Evolutionary conservation across 2,797 vertebrate genomes (phyloP), one percentile per base, ranked within the genome.

Genomic region (Remorina albescens): DNA sequence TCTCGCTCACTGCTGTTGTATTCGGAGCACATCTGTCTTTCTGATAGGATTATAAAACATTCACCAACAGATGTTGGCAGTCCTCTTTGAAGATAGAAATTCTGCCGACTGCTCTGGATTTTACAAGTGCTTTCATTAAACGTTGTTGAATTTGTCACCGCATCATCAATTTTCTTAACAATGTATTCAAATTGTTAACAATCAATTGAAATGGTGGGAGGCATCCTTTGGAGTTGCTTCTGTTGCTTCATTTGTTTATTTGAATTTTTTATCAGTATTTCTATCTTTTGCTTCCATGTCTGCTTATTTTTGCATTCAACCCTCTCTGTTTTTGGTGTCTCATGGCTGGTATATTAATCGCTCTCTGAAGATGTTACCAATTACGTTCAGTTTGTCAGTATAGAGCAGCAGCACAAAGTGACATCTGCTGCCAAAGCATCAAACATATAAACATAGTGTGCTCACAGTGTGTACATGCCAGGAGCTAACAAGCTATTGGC

Each of bases 1-100:
- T 88, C 67, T 70, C 9, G 56, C 84, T 76, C 86, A 74, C 80
- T 71, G 76, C 77, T 42, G 67, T 84, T 49, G 81, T 62, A 76
- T 86, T 84, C 72, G 37, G 69, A 76, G 76, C 89, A 89, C 88
- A 91, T 91, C 86, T 91, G 90, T 90, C 82, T 89, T 84, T 85
- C 83, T 91, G 89, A 90, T 89, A 89, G 89, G 89, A 92, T 90
- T 91, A 88, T 88, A 89, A 89, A 91, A 83, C 85, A 83, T 86
- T 87, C 81, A 73, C 82, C 80, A 77, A 79, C 90, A 90, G 87
- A 91, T 92, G 91, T 91, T 90, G 81, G 74, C 73, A 47, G 74
- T 68, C 75, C 76, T 81, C 84, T 89, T 88, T 89, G 80, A 91
- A 88, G 88, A 86, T 72, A 74, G 80, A 67, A 71, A 56, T 78